phyloP scores from a whole-genome alignment of 1,140 invertebrate genomes.

The Melipona quadrifasciata region DNA sequence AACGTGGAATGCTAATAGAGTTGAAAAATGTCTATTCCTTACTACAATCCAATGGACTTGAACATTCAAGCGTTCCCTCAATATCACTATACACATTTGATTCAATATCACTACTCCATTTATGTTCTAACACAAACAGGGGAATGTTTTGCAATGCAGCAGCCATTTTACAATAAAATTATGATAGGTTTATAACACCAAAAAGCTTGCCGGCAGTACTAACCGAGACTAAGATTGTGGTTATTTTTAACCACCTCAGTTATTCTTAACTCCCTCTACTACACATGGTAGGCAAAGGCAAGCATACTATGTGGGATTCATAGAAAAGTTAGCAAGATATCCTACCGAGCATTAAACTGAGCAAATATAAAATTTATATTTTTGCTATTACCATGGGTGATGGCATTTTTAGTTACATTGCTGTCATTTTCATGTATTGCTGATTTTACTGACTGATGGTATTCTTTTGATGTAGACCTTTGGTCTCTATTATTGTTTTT shows the following conservation, averaged over 20 bases:
- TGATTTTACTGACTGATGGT: constrained; percentile 62
- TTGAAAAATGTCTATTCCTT: constrained; percentile 51
- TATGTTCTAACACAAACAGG: constrained; percentile 76
- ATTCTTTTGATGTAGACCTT: constrained; percentile 64
- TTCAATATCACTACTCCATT: constrained; percentile 79
- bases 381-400: constrained; percentile 64
- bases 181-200: constrained; percentile 41
- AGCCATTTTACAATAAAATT: constrained; percentile 74
- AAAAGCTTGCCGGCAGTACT: constrained; percentile 59
- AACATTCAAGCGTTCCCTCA: constrained; percentile 53
- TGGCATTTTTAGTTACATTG: constrained; percentile 57
- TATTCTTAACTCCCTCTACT: constrained; percentile 74
- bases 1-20: constrained; percentile 5
- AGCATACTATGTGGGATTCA: constrained; percentile 17
- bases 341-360: not conserved
- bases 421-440: constrained; percentile 63
- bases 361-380: constrained; percentile 25
- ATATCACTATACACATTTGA: constrained; percentile 70
- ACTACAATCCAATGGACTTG: constrained; percentile 58
- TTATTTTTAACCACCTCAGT: constrained; percentile 77
- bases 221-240: constrained; percentile 55
- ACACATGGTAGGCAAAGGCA: constrained; percentile 17
- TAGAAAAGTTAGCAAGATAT: constrained; percentile 22
- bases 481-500: constrained; percentile 71
- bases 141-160: constrained; percentile 78